A percentile compares a stretch with the other conserved stretches of the same genome.
phyloP scores from a whole-genome alignment of 2,113 vertebrate genomes.

The Polypterus senegalus region DNA sequence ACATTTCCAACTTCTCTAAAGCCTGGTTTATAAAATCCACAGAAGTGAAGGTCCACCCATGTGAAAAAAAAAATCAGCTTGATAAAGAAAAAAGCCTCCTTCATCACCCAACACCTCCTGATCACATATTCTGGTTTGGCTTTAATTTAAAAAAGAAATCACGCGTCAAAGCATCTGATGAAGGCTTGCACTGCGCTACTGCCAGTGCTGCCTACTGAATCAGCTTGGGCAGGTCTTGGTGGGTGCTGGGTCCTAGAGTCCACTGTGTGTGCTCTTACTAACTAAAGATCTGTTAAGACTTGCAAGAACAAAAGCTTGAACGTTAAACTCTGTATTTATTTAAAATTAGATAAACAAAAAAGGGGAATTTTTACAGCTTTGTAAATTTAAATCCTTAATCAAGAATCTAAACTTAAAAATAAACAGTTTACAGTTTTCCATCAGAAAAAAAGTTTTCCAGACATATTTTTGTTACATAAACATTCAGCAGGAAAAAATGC shows the following conservation, averaged over 20 bases:
- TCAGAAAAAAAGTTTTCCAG: too few relatives aligned
- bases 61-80: not conserved
- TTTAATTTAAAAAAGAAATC: conserved; percentile 13
- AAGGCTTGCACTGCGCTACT: conserved; percentile 69
- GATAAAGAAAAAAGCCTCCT: not conserved
- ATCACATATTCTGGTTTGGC: not conserved
- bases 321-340: too few relatives aligned
- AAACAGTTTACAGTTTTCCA: too few relatives aligned
- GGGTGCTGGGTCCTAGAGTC: conserved; percentile 76
- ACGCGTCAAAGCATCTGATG: conserved; percentile 46
- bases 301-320: too few relatives aligned
- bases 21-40: not conserved
- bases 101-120: not conserved
- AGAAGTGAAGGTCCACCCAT: not conserved
- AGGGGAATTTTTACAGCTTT: too few relatives aligned
- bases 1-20: conserved; percentile 3
- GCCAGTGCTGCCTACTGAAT: conserved; percentile 58
- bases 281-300: not conserved
- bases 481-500: too few relatives aligned
- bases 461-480: too few relatives aligned
- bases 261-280: conserved; percentile 15
- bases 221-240: conserved; percentile 22
- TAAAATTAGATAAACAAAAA: too few relatives aligned
- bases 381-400: too few relatives aligned
- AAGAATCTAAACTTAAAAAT: too few relatives aligned